These are phyloP conservation scores for Odontocolon sp. DNA, from an alignment of 2,888 invertebrate genomes.

Conservation along the genomic window DNA sequence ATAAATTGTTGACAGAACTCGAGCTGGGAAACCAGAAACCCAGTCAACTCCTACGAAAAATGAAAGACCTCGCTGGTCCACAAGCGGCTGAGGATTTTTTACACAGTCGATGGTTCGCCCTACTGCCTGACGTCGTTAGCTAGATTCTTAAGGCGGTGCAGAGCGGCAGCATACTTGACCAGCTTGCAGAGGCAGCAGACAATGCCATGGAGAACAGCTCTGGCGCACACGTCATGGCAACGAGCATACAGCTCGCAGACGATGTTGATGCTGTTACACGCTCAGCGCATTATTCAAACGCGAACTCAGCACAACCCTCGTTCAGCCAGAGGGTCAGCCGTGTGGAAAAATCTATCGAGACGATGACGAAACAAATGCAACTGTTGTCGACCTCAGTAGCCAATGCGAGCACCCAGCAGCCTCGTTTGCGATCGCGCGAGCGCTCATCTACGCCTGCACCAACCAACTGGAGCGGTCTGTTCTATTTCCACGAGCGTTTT, in stretches of 20 bases:
- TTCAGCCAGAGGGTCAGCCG: not conserved
- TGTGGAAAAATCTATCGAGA: not conserved
- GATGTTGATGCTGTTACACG: not conserved
- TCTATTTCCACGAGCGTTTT: not conserved
- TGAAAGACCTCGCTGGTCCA: slow-evolving; percentile 55
- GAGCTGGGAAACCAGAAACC: slow-evolving; percentile 61
- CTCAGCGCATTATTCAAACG: not conserved
- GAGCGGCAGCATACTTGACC: slow-evolving; percentile 10
- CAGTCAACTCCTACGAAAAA: slow-evolving; percentile 58
- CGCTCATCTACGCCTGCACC: slow-evolving; percentile 1
- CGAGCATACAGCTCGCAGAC: not conserved
- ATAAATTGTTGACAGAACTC: slow-evolving; percentile 52
- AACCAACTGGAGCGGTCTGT: not conserved
- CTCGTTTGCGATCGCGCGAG: slow-evolving; percentile 3
- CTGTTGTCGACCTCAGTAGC: not conserved
- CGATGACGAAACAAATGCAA: not conserved
- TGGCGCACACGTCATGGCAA: slow-evolving; percentile 21
- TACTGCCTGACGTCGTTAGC: slow-evolving; percentile 35
- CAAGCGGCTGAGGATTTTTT: slow-evolving; percentile 54
- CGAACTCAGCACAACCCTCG: not conserved
- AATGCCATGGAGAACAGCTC: slow-evolving; percentile 31
- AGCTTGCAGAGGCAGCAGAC: slow-evolving; percentile 56
- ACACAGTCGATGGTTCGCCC: slow-evolving; percentile 50
- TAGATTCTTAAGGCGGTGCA: slow-evolving; percentile 23
- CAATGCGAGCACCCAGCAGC: not conserved